Evolutionary conservation across 1,140 invertebrate genomes (phyloP), one percentile per base, ranked within the genome.

Genomic region (Bombus consobrinus): DNA sequence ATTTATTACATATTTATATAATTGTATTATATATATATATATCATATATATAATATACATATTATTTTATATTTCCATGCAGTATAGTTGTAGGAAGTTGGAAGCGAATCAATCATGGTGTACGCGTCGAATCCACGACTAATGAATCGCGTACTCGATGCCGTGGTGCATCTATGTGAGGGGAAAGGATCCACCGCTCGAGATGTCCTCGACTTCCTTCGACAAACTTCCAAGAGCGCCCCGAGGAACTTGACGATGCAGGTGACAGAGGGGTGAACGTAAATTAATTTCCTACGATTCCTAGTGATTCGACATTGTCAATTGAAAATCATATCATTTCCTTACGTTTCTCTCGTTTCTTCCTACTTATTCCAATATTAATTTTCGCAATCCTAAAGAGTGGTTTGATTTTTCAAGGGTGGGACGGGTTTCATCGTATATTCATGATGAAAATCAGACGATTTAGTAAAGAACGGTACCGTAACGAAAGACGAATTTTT

Each of bases 171-270:
- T 73, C 87, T 94, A 1, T 73, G 85, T 34, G 91, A 93, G 4
- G 41, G 62, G 0, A 92, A 85, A 81, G 93, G 93, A 22, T 92
- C 91, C 0, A 91, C 91, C 0, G 81, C 90, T 43, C 88, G 86
- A 25, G 89, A 93, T 22, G 88, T 94, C 53, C 88, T 94, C 13
- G 76, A 83, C 64, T 89, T 89, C 22, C 80, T 94, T 9, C 90
- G 83, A 28, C 83, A 88, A 62, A 88, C 81, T 57, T 81, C 85
- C 1, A 86, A 87, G 15, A 15, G 41, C 8, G n/a, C 84, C 3
- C 57, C 78, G 2, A 92, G 92, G 47, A 93, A 92, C 43, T 68
- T 93, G 28, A 91, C 93, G 47, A 82, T 94, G 66, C 91, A 94
- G 90, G 93, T 92, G 66, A 84, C 34, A 79, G 5, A 64, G 37